Evolutionary conservation across 2,797 vertebrate genomes (phyloP).

Genomic region (Buceros bicornis): DNA sequence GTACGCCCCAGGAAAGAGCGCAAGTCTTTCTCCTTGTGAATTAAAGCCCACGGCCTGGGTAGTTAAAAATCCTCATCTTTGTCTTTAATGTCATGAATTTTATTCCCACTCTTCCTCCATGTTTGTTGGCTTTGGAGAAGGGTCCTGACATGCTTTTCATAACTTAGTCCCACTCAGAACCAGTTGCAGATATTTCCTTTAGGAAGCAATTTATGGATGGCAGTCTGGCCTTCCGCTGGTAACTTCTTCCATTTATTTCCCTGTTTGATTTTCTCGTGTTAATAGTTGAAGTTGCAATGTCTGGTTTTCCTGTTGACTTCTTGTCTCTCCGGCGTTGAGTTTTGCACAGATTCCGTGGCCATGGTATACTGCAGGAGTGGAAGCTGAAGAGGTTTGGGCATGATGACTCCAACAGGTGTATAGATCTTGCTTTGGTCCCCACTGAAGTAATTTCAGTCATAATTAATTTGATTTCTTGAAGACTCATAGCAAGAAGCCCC

Average conservation of each 20-base stretch:
- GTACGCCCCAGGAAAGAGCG: background rate
- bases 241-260: background rate
- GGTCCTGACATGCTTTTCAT: background rate
- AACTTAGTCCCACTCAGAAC: background rate
- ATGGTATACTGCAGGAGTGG: background rate
- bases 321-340: background rate
- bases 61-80: background rate
- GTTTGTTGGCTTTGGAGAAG: background rate
- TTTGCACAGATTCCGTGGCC: background rate
- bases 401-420: background rate
- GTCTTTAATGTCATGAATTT: background rate
- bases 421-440: background rate
- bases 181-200: background rate
- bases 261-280: background rate
- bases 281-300: background rate
- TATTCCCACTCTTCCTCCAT: background rate
- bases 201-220: background rate
- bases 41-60: background rate
- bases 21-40: background rate
- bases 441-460: background rate
- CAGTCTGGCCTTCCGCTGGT: background rate
- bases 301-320: background rate
- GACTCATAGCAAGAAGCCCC: background rate
- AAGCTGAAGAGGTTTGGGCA: background rate
- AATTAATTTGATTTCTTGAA: background rate